These are phyloP conservation scores for Solenopsis fugax DNA, from an alignment of 1,140 invertebrate genomes.

Conservation along the genomic window DNA sequence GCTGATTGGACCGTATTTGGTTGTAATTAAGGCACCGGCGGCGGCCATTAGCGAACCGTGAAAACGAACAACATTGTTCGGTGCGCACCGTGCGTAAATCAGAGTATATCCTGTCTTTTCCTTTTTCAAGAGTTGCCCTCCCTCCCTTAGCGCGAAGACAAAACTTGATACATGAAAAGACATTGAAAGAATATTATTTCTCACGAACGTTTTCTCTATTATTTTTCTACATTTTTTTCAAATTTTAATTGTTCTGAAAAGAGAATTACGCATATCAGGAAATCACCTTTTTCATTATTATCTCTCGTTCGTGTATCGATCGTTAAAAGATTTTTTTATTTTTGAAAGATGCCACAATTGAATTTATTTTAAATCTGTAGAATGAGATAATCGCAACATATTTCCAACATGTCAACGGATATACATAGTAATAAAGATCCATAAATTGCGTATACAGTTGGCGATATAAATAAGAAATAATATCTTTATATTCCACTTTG, in stretches of 20 bases:
- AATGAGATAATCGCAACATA: background rate
- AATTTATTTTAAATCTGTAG: background rate
- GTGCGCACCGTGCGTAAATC: conserved; percentile 74
- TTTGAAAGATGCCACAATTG: background rate
- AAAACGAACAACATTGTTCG: conserved; percentile 82
- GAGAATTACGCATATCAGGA: background rate
- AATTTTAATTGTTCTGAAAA: background rate
- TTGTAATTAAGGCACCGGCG: conserved; percentile 82
- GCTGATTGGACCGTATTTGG: conserved; percentile 83
- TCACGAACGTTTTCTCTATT: background rate
- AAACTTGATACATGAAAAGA: background rate
- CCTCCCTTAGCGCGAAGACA: background rate
- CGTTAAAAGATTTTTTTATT: background rate
- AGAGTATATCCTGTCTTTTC: conserved; percentile 55
- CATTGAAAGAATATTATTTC: background rate
- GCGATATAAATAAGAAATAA: conserved; percentile 7
- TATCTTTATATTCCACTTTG: background rate
- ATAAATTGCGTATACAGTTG: background rate
- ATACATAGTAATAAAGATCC: background rate
- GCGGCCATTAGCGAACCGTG: conserved; percentile 79
- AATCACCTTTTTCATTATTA: background rate
- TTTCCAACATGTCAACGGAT: background rate
- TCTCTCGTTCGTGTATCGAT: background rate
- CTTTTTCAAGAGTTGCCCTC: background rate
- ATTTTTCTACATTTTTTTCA: background rate